phyloP scores from a whole-genome alignment of 2,113 vertebrate species.

The Pseudopodoces humilis region DNA sequence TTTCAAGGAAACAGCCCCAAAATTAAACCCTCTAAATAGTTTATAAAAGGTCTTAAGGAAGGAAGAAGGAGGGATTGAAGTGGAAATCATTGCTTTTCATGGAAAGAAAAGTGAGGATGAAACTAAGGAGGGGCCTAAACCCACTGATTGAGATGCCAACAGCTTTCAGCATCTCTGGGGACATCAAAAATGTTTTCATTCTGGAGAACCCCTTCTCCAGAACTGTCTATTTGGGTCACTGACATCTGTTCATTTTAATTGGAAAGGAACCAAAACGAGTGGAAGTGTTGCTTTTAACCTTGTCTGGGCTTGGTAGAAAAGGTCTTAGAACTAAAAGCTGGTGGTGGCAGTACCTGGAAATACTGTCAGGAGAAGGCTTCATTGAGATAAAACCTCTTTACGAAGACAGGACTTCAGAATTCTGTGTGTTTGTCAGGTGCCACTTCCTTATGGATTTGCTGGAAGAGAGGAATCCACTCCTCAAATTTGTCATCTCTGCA shows the following conservation, averaged over 20 bases:
- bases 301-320: not conserved
- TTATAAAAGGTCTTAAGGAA: not conserved
- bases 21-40: not conserved
- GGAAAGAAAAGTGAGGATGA: not conserved
- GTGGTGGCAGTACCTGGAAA: not conserved
- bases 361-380: not conserved
- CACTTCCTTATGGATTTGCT: not conserved
- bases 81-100: not conserved
- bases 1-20: not conserved
- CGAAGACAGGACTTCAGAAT: not conserved
- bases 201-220: not conserved
- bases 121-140: not conserved
- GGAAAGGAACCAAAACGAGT: not conserved
- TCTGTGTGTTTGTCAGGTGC: not conserved
- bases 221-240: not conserved
- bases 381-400: not conserved
- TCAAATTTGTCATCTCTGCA: not conserved
- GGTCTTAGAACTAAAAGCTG: not conserved
- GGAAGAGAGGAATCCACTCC: not conserved
- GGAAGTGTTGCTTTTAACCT: not conserved
- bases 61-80: not conserved
- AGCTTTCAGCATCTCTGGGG: fast-evolving
- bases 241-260: not conserved
- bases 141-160: not conserved
- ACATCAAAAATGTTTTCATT: not conserved